Conservation (phyloP, 2,113 vertebrate genomes). For the Oceanites oceanicus region DNA sequence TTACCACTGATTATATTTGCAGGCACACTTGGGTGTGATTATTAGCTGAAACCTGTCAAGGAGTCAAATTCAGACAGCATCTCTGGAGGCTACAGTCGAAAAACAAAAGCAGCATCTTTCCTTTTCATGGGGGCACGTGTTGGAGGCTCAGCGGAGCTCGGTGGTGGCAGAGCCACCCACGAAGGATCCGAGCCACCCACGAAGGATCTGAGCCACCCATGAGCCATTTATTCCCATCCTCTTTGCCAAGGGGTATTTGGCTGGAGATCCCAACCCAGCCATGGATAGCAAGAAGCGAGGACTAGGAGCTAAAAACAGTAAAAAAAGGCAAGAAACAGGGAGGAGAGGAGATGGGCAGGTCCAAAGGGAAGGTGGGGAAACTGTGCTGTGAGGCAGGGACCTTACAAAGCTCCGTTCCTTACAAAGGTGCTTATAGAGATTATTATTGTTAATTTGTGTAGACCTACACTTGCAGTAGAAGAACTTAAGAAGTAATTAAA, state of each 20-base stretch:
- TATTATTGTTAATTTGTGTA: neutral
- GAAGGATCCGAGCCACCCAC: neutral
- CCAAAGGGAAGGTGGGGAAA: neutral
- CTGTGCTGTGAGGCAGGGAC: neutral
- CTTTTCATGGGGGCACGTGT: rapidly evolving
- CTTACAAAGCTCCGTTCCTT: neutral
- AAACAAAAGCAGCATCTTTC: neutral
- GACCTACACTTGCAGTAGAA: neutral
- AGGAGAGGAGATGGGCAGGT: neutral
- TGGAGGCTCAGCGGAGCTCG: neutral
- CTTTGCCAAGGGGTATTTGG: neutral
- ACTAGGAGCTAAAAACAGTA: neutral
- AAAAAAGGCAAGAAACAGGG: neutral
- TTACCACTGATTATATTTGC: neutral
- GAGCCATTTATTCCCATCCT: neutral
- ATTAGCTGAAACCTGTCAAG: neutral
- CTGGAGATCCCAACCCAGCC: neutral
- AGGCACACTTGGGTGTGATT: neutral
- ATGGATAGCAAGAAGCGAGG: neutral
- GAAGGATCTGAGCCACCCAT: neutral
- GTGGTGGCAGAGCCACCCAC: neutral
- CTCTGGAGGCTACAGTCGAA: neutral
- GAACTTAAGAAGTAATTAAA: slow-evolving; percentile 19
- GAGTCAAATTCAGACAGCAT: neutral
- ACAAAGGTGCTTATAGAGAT: neutral